phyloP scores from a whole-genome alignment of 2,797 vertebrate species.

The Heterohyrax brucei region DNA sequence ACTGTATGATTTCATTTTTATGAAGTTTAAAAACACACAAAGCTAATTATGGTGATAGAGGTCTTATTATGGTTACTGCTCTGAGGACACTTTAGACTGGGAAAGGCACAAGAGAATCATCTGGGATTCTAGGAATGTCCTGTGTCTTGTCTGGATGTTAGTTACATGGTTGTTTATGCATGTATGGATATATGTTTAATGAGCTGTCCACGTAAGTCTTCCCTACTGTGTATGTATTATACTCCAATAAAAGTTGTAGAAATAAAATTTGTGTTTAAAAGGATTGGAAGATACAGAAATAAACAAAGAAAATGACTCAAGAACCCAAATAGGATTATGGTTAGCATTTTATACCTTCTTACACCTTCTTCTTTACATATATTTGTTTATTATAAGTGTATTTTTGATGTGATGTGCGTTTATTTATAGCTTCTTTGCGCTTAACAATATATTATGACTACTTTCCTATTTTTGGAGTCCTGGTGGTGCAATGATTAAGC shows the following conservation, averaged over 20 bases:
- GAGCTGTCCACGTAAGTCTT: not conserved
- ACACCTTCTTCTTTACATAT: not conserved
- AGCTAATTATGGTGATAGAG: not conserved
- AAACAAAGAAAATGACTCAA: not conserved
- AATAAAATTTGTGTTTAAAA: slow-evolving; percentile 9
- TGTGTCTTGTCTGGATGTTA: not conserved
- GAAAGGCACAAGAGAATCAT: not conserved
- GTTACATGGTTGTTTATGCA: not conserved
- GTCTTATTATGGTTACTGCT: not conserved
- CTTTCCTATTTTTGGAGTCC: not conserved
- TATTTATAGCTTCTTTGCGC: slow-evolving; percentile 18
- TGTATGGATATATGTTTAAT: not conserved
- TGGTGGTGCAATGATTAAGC: too few species aligned
- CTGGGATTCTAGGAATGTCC: slow-evolving; percentile 16
- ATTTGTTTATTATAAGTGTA: slow-evolving; percentile 8
- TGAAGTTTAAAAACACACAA: not conserved
- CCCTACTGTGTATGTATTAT: not conserved
- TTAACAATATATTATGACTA: not conserved
- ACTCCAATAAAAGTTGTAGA: not conserved
- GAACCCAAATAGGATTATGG: not conserved
- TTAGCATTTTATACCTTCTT: not conserved
- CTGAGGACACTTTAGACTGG: not conserved
- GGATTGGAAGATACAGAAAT: slow-evolving; percentile 33
- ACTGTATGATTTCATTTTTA: not conserved
- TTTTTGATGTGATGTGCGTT: not conserved